These are phyloP conservation scores for Luperina testacea DNA, from an alignment of 2,888 invertebrate genomes.

Conservation along the genomic window DNA sequence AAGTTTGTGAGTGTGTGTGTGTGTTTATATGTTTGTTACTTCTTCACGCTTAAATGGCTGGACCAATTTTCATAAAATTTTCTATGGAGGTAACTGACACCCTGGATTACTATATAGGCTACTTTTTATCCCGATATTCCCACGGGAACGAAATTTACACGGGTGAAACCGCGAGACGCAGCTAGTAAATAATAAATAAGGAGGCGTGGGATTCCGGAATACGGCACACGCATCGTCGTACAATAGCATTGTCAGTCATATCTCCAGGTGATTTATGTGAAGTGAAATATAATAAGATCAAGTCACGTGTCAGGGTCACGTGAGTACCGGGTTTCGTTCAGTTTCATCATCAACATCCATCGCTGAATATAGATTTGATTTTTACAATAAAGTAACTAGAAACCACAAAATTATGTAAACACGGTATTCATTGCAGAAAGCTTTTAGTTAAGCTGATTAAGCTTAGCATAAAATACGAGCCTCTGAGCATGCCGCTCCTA, in stretches of 20 bases:
- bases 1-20: too few species aligned
- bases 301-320: not conserved
- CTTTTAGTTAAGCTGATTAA: not conserved
- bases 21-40: too few species aligned
- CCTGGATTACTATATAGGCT: too few species aligned
- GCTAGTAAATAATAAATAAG: too few species aligned
- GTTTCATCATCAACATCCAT: not conserved
- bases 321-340: not conserved
- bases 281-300: not conserved
- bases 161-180: too few species aligned
- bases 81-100: too few species aligned
- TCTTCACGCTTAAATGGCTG: too few species aligned
- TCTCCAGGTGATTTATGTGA: conserved; percentile 12
- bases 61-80: too few species aligned
- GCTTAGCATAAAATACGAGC: conserved; percentile 1
- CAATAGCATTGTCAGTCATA: not conserved
- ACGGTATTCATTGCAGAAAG: not conserved
- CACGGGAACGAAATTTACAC: too few species aligned
- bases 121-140: too few species aligned
- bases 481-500: not conserved
- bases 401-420: not conserved
- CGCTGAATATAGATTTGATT: not conserved
- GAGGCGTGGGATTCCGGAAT: not conserved
- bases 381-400: not conserved
- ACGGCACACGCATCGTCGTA: not conserved